A percentile compares a stretch with the other conserved stretches of the same genome.
phyloP scores from a whole-genome alignment of 2,888 invertebrate species.

The Drosophila merina region DNA sequence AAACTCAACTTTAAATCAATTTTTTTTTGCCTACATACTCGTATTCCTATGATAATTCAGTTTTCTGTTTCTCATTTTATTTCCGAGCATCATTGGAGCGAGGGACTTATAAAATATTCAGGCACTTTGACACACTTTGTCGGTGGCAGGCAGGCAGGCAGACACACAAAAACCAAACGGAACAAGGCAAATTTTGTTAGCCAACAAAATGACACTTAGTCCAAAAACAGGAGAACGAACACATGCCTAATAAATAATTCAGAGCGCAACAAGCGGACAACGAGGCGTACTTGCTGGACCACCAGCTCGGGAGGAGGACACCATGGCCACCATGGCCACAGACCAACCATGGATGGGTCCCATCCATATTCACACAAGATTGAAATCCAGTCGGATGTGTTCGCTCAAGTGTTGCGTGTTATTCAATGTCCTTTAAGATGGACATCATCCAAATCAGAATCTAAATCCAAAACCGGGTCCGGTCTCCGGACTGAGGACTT shows the following conservation, averaged over 20 bases:
- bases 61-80: conserved; percentile 28
- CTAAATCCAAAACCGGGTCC: conserved; percentile 6
- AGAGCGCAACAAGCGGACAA: conserved; percentile 77
- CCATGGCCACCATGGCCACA: conserved; percentile 4
- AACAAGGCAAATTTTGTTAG: conserved; percentile 43
- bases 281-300: conserved; percentile 62
- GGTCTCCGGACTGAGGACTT: background rate
- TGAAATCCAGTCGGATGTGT: conserved; percentile 73
- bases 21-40: conserved; percentile 8
- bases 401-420: conserved; percentile 63
- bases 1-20: conserved; percentile 53
- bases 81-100: conserved; percentile 59
- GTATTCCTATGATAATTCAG: conserved; percentile 8
- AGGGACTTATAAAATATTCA: conserved; percentile 57
- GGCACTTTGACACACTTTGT: conserved; percentile 61
- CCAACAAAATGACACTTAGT: conserved; percentile 69
- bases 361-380: conserved; percentile 61
- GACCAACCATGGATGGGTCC: conserved; percentile 13
- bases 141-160: conserved; percentile 7
- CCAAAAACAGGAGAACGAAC: conserved; percentile 55
- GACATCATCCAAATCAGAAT: conserved; percentile 3
- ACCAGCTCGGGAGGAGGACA: background rate
- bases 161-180: conserved; percentile 33
- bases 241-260: conserved; percentile 79
- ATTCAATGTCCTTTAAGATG: conserved; percentile 57